Conservation (phyloP, 1,140 invertebrate genomes). For the Octopus bimaculoides region DNA sequence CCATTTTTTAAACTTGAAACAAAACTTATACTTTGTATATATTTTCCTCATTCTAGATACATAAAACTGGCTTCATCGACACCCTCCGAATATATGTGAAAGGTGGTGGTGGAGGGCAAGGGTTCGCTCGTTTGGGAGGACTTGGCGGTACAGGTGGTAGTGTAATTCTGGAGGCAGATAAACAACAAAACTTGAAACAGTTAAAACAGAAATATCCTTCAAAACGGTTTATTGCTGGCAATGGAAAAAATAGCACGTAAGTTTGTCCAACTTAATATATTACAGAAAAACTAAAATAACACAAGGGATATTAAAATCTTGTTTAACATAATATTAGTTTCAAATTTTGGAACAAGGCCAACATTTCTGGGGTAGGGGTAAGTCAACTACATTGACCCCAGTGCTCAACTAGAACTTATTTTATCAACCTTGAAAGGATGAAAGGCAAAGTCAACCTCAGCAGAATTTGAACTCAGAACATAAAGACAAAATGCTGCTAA, state of each 20-base stretch:
- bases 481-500: too few species aligned
- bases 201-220: constrained; percentile 34
- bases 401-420: too few species aligned
- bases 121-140: constrained; percentile 87
- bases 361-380: too few species aligned
- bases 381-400: too few species aligned
- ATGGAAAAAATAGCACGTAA: constrained; percentile 42
- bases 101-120: constrained; percentile 90
- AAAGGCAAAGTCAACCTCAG: too few species aligned
- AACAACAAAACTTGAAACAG: constrained; percentile 25
- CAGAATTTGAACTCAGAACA: too few species aligned
- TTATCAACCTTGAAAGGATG: too few species aligned
- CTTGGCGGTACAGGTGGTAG: constrained; percentile 96
- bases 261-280: background rate
- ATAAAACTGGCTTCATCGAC: constrained; percentile 39
- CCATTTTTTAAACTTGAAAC: background rate
- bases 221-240: constrained; percentile 35
- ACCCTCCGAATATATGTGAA: constrained; percentile 56
- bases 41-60: background rate
- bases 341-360: too few species aligned
- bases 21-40: background rate
- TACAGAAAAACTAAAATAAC: background rate
- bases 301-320: constrained; percentile 15
- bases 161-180: constrained; percentile 74
- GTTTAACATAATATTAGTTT: constrained; percentile 15